Evolutionary conservation across 35 echinoderm and acorn worm genomes (phyloP), one percentile per base, ranked within the genome.

Genomic region (Heliocidaris erythrogramma): DNA sequence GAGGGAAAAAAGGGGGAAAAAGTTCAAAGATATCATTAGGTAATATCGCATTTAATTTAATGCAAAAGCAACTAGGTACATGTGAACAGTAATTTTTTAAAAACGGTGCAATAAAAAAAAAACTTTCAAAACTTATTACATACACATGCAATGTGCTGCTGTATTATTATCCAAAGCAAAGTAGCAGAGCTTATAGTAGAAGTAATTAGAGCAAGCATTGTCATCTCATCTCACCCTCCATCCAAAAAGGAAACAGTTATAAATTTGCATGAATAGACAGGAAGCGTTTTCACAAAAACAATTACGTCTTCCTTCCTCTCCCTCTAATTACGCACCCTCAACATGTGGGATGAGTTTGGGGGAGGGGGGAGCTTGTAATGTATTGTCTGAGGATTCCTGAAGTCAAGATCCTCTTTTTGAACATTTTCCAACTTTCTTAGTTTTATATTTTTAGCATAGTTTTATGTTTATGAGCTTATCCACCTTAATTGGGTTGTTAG

Each of bases 201-300:
- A 78, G 65, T 21, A 78, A 78, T 78, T 78, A 78, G 65, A 27
- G 65, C 17, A 78, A 24, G 65, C 65, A 78, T 78, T 78, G 65
- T 78, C 65, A 78, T 78, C 65, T 24, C 65, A 78, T 78, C 65
- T 78, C 65, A n/a, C 61, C 61, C 86, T 88, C 87, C 87, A 8
- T 48, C 31, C 47, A 89, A 89, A 88, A 89, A 89, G 87, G 87
- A 89, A 89, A 48, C 87, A 48, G 47, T 48, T 32, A 89, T 89
- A 32, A 89, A 48, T 47, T 32, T 47, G 87, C 31, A 48, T 89
- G 87, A 89, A 89, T 89, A 47, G 87, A 89, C 87, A 89, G 87
- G 87, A 89, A 89, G 87, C 87, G 65, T n/a, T 17, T 89, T 89
- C 87, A 89, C 87, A 89, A 89, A 89, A 89, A 48, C 87, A 89